phyloP scores from a whole-genome alignment of 2,797 vertebrate species.

The Pangasius krempfi region DNA sequence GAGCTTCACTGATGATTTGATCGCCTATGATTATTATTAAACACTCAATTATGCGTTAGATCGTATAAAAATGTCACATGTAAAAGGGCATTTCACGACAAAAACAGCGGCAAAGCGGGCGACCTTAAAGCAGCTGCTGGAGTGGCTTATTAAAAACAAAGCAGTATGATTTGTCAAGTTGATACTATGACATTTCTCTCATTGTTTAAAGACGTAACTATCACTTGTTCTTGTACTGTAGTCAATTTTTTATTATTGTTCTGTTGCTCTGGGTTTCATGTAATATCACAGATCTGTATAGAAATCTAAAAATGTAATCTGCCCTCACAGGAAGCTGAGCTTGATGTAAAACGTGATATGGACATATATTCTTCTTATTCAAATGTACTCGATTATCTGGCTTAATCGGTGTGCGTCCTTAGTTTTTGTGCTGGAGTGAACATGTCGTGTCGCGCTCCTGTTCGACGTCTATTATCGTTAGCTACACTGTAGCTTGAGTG shows the following conservation, averaged over 20 bases:
- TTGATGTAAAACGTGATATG: neutral
- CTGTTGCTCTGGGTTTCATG: neutral
- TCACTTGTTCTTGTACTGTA: neutral
- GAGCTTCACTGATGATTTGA: slow-evolving; percentile 78
- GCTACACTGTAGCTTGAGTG: neutral
- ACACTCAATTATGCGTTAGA: slow-evolving; percentile 66
- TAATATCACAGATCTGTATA: neutral
- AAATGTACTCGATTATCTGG: too few relatives aligned
- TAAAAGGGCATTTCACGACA: slow-evolving; percentile 22
- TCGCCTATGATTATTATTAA: slow-evolving; percentile 82
- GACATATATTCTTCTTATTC: neutral
- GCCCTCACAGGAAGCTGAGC: neutral
- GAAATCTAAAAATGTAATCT: neutral
- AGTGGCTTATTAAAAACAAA: neutral
- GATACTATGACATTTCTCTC: neutral
- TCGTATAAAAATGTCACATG: slow-evolving; percentile 27
- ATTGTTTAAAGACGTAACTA: too few relatives aligned
- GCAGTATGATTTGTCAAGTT: neutral
- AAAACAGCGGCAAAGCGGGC: neutral
- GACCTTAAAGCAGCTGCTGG: slow-evolving; percentile 19
- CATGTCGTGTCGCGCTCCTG: neutral
- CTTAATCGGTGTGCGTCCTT: neutral
- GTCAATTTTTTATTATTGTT: neutral
- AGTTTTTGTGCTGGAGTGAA: neutral
- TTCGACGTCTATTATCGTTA: neutral